A percentile compares a stretch with the other conserved stretches of the same genome.
These are phyloP conservation scores for Acrocephalus arundinaceus DNA, from an alignment of 2,113 vertebrate genomes.

Conservation along the genomic window DNA sequence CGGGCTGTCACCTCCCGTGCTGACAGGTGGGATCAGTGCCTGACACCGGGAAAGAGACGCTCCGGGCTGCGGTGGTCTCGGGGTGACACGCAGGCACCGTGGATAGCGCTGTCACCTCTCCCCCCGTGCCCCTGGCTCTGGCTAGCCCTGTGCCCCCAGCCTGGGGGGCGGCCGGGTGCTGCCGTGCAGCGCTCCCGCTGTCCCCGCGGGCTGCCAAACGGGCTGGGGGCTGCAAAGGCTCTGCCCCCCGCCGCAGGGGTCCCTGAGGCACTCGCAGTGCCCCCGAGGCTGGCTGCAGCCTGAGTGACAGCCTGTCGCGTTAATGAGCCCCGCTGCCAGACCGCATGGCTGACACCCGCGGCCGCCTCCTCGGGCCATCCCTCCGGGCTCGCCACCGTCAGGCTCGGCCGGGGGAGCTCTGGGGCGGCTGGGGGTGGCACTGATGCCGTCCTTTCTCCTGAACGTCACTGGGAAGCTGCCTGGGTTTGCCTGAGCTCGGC, in stretches of 20 bases:
- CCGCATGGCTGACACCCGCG: neutral
- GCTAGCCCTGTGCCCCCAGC: too few species aligned
- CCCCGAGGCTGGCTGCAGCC: neutral
- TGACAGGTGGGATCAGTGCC: neutral
- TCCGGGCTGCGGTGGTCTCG: rapidly evolving
- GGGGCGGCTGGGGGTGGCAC: rapidly evolving
- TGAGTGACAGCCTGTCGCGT: neutral
- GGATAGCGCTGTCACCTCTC: neutral
- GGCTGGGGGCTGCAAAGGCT: neutral
- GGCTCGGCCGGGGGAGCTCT: rapidly evolving
- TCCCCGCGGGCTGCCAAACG: rapidly evolving
- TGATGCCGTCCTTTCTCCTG: neutral
- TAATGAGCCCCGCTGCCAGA: neutral
- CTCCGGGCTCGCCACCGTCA: neutral
- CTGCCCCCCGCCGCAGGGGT: neutral
- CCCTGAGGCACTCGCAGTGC: neutral
- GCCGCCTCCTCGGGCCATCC: neutral
- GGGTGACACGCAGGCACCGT: neutral
- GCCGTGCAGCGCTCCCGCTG: neutral
- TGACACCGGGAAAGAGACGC: neutral
- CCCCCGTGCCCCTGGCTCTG: neutral
- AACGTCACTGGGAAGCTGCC: rapidly evolving
- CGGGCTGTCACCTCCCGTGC: neutral
- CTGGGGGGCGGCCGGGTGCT: rapidly evolving
- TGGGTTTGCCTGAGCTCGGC: neutral